Evolutionary conservation across 2,888 invertebrate species (phyloP).

Genomic region (Belgica antarctica): DNA sequence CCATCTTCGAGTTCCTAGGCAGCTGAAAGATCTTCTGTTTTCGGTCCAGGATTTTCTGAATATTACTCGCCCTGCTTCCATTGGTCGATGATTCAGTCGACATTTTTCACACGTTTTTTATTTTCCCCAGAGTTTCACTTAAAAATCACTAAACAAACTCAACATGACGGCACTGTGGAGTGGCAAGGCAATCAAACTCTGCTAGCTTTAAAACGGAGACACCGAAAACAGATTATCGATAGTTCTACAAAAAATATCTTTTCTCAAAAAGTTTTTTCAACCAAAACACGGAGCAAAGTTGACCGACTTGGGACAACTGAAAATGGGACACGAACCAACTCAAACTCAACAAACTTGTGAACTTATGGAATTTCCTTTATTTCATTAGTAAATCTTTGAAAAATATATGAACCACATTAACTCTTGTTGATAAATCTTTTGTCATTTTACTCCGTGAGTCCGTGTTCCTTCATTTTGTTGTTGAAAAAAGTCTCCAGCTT

Average conservation of each 20-base stretch:
- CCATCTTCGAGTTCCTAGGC: constrained; percentile 20
- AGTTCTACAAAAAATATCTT: too few species aligned
- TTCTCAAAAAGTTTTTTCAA: too few species aligned
- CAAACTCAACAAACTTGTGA: too few species aligned
- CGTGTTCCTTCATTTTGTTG: constrained; percentile 86
- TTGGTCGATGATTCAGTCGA: constrained; percentile 33
- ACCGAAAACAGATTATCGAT: too few species aligned
- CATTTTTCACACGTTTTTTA: constrained; percentile 20
- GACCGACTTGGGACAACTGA: too few species aligned
- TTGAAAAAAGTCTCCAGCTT: constrained; percentile 89
- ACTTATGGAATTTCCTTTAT: too few species aligned
- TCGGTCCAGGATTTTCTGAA: constrained; percentile 29
- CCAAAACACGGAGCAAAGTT: too few species aligned
- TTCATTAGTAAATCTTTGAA: too few species aligned
- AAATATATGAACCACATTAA: too few species aligned
- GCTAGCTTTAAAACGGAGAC: not conserved
- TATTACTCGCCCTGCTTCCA: constrained; percentile 24
- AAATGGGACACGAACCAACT: too few species aligned
- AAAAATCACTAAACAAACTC: not conserved
- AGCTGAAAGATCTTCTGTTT: constrained; percentile 28
- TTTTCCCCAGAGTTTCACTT: not conserved
- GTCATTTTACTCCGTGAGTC: constrained; percentile 66
- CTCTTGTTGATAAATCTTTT: constrained; percentile 58
- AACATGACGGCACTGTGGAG: not conserved
- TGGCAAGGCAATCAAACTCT: not conserved